Evolutionary conservation across 2,113 vertebrate genomes (phyloP).

Genomic region (Xenopus laevis): DNA sequence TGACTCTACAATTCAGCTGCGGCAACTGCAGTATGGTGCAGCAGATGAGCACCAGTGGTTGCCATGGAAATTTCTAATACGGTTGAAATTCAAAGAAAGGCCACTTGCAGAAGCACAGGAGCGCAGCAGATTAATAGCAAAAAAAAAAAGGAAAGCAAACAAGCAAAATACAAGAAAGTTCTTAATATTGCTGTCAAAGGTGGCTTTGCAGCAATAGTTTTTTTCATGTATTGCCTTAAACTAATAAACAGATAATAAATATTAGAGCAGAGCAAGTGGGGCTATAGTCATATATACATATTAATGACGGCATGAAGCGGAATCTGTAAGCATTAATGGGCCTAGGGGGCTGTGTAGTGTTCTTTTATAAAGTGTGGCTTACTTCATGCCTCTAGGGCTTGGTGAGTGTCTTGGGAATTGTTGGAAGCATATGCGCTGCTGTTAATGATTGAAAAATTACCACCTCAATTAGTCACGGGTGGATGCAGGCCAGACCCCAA

Average conservation of each 20-base stretch:
- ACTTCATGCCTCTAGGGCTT: conserved; percentile 60
- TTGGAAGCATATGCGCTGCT: conserved; percentile 85
- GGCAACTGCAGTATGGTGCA: conserved; percentile 62
- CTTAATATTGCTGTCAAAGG: conserved; percentile 51
- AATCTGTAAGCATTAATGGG: conserved; percentile 40
- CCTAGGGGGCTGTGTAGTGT: conserved; percentile 23
- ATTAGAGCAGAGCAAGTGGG: not conserved
- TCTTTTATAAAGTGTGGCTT: conserved; percentile 58
- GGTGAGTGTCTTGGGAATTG: conserved; percentile 69
- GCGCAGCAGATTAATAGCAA: conserved; percentile 43
- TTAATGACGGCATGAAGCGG: conserved; percentile 51
- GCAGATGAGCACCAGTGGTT: conserved; percentile 78
- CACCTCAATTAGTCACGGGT: conserved; percentile 83
- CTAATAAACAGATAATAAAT: conserved; percentile 30
- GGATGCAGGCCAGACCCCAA: conserved; percentile 68
- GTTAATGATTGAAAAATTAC: conserved; percentile 93
- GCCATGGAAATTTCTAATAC: conserved; percentile 78
- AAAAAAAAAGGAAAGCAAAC: conserved; percentile 44
- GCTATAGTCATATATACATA: conserved; percentile 36
- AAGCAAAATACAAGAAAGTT: conserved; percentile 53
- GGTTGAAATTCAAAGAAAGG: conserved; percentile 56
- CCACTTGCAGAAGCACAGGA: conserved; percentile 50
- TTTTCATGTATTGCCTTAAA: conserved; percentile 18
- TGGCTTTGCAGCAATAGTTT: conserved; percentile 51
- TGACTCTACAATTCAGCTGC: conserved; percentile 56